Base-by-base conservation (phyloP, 2,888 invertebrate genomes). In the Noctua comes region DNA sequence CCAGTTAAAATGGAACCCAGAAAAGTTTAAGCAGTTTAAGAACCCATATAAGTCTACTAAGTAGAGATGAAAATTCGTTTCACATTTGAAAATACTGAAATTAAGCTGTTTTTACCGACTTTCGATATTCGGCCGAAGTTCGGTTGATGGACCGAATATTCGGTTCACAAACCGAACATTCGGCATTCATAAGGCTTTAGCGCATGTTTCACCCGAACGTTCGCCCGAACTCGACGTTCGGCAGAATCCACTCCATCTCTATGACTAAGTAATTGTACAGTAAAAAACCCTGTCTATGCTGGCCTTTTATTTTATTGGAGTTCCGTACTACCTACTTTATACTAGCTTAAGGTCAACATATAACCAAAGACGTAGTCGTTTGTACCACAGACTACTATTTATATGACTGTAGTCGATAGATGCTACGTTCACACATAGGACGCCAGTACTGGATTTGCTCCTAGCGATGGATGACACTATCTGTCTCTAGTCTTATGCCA, bases 391-490 rank as follows among this genome's bases (percentile, higher is more conserved):
- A 62, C 31, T 31, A 62, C 59, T 57, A n/a, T 27, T 31, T 62
- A 43, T 43, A 66, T 66, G n/a, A n/a, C n/a, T 43, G 5, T n/a
- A 43, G 66, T n/a, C 8, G n/a, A 43, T n/a, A 18, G 13, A 40
- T 40, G n/a, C 65, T 43, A 10, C n/a, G 43, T 43, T n/a, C 43
- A 66, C 66, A 66, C 43, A 31, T 31, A 62, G 27, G 10, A 18
- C 43, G 76, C 54, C 43, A 65, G 24, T 11, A 64, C 62, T 57
- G 40, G 31, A 46, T 76, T 65, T 80, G 43, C 40, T 68, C 43
- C 31, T 40, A 40, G 66, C 48, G 24, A 81, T 81, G n/a, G 48
- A 81, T 83, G 71, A 72, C 54, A 48, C 51, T 64, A 77, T 83
- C 71, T 64, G 68, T 78, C 78, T 54, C 27, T 77, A 62, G 77